Percentiles rank a stretch among this genome's conserved stretches.
These are phyloP conservation scores for Listronotus oregonensis DNA, from an alignment of 1,140 invertebrate genomes.

Conservation along the genomic window DNA sequence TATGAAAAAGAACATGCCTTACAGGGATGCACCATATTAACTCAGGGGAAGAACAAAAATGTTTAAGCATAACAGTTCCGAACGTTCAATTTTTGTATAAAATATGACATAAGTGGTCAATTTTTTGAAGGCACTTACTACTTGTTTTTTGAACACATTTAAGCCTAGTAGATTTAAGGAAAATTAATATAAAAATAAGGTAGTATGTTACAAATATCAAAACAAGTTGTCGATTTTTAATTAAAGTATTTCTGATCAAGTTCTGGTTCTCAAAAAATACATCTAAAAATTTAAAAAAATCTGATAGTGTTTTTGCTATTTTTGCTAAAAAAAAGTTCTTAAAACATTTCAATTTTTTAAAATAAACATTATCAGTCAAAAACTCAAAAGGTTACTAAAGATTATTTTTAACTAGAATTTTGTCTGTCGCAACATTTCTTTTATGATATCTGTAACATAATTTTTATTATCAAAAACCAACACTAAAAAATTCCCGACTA, in stretches of 20 bases:
- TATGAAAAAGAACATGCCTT: conserved; percentile 57
- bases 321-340: too few species aligned
- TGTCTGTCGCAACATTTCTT: too few species aligned
- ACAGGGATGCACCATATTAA: conserved; percentile 53
- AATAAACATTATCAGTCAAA: too few species aligned
- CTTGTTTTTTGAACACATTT: conserved; percentile 56
- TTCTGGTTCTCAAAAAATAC: too few species aligned
- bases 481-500: conserved; percentile 36
- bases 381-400: too few species aligned
- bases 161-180: conserved; percentile 51
- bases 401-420: too few species aligned
- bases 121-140: conserved; percentile 58
- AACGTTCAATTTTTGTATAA: conserved; percentile 54
- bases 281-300: too few species aligned
- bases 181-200: conserved; percentile 36
- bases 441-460: too few species aligned
- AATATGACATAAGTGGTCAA: conserved; percentile 56
- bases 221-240: too few species aligned
- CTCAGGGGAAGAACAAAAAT: conserved; percentile 24
- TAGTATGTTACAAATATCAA: not conserved
- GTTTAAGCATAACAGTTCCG: conserved; percentile 32
- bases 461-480: conserved; percentile 6
- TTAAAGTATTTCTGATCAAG: too few species aligned
- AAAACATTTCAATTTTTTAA: too few species aligned
- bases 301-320: too few species aligned